Base-by-base conservation (phyloP, 1,140 invertebrate genomes). In the Adelges cooleyi region DNA sequence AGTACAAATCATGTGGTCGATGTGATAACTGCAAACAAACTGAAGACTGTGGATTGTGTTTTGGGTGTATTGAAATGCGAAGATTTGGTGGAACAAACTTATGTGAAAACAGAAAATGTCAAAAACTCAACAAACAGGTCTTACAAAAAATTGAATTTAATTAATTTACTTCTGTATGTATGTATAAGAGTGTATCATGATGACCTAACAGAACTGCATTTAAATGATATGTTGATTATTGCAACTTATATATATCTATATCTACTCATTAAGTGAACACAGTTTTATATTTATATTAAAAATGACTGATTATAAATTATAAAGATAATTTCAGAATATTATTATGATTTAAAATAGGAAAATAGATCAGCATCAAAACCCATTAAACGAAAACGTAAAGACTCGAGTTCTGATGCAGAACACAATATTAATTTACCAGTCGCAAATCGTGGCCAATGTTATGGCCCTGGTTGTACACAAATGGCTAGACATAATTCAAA, bases 31-130 rank as follows among this genome's bases (percentile, higher is more conserved):
- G 92, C 73, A 77, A 85, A 36, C 79, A 87, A 66, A 80, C 78
- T 10, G 83, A 90, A 71, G 89, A 94, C 73, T 95, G 92, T 80
- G 90, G 89, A 4, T 81, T 83, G 70, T 95, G 92, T 74, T 88
- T 90, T n/a, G 65, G 65, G 10, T 67, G 67, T 46, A 74, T 74
- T 74, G 86, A 84, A 70, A 88, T 87, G 75, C 85, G 83, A 69
- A 89, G 89, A 74, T 87, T 86, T 77, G 84, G 86, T 1, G 82
- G 81, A 2, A 82, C 80, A 5, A 82, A 83, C 66, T 84, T 59
- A 84, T 72, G 74, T 86, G 8, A 85, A 90, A 69, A 78, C 78
- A 67, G 78, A 79, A 70, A 79, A 65, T 70, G 80, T 62, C 77
- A 80, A 70, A 80, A 78, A 68, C 1, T 46, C 0, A 66, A 53